These are phyloP conservation scores for Varecia variegata DNA, from an alignment of 2,797 vertebrate genomes.

Conservation along the genomic window DNA sequence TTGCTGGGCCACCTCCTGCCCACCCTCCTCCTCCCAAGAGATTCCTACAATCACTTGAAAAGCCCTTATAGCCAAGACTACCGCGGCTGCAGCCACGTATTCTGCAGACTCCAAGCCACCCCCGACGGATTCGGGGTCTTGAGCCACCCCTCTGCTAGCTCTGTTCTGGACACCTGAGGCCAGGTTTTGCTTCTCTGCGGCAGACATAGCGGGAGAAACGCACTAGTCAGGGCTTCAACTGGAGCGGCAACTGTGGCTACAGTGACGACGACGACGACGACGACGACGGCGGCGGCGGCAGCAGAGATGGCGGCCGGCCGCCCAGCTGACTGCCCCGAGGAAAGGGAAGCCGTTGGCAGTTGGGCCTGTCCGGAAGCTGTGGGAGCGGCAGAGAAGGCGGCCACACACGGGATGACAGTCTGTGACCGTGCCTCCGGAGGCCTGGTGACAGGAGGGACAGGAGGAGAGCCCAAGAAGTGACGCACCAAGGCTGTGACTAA, in stretches of 20 bases:
- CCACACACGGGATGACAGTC: rapidly evolving
- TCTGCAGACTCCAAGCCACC: neutral
- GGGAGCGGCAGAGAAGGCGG: neutral
- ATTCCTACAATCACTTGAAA: neutral
- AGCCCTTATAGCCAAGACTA: neutral
- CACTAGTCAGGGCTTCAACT: neutral
- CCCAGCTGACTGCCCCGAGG: rapidly evolving
- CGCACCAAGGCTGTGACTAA: neutral
- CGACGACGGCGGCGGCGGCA: no score
- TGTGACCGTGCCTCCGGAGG: neutral
- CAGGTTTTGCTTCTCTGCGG: neutral
- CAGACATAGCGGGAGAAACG: neutral
- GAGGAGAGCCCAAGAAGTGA: rapidly evolving
- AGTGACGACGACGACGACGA: no score
- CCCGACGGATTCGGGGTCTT: rapidly evolving
- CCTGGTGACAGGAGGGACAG: neutral
- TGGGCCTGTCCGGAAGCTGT: rapidly evolving
- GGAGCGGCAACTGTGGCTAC: no score
- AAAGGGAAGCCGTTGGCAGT: neutral
- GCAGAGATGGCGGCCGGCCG: neutral
- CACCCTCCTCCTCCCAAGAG: neutral
- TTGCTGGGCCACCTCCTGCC: rapidly evolving
- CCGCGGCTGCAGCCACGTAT: rapidly evolving
- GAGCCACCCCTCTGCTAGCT: neutral
- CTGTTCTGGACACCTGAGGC: neutral